A percentile compares a stretch with the other conserved stretches of the same genome.
Evolutionary conservation across 1,140 invertebrate species (phyloP).

Genomic region (Lysiphlebus fabarum): DNA sequence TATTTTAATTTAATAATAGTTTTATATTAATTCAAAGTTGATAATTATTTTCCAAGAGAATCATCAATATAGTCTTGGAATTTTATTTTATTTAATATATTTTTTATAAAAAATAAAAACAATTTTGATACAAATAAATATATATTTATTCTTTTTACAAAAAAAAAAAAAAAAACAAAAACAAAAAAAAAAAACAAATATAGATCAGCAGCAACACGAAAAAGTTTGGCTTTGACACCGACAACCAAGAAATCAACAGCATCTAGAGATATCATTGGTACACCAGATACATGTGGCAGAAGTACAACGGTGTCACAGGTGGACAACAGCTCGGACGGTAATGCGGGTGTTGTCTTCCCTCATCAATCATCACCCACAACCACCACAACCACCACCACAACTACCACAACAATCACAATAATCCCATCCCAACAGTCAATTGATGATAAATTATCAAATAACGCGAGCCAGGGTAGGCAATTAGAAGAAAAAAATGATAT

Average conservation of each 20-base stretch:
- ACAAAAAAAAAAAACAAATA: background rate
- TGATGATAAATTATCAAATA: too few species aligned
- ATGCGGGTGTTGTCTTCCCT: slow-evolving; percentile 59
- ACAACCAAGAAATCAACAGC: slow-evolving; percentile 2
- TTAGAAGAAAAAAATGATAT: slow-evolving; percentile 65
- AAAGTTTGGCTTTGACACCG: slow-evolving; percentile 32
- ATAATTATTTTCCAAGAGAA: background rate
- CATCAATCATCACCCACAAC: slow-evolving; percentile 50
- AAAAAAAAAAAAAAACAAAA: slow-evolving; percentile 4
- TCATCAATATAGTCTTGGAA: too few species aligned
- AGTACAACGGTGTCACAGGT: slow-evolving; percentile 45
- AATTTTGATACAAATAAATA: background rate
- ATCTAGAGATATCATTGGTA: slow-evolving; percentile 21
- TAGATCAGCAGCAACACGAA: slow-evolving; percentile 48
- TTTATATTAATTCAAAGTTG: slow-evolving; percentile 2
- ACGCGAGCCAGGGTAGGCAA: slow-evolving; percentile 46
- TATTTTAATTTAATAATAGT: background rate
- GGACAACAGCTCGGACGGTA: slow-evolving; percentile 61
- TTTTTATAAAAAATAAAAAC: background rate
- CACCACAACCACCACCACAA: slow-evolving; percentile 45
- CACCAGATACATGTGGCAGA: slow-evolving; percentile 5
- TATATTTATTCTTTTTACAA: background rate
- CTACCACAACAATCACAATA: slow-evolving; percentile 36
- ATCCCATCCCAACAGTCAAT: slow-evolving; percentile 17
- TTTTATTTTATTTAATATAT: background rate